These are phyloP conservation scores for Urocynchramus pylzowi DNA, from an alignment of 2,113 vertebrate genomes.

Conservation along the genomic window DNA sequence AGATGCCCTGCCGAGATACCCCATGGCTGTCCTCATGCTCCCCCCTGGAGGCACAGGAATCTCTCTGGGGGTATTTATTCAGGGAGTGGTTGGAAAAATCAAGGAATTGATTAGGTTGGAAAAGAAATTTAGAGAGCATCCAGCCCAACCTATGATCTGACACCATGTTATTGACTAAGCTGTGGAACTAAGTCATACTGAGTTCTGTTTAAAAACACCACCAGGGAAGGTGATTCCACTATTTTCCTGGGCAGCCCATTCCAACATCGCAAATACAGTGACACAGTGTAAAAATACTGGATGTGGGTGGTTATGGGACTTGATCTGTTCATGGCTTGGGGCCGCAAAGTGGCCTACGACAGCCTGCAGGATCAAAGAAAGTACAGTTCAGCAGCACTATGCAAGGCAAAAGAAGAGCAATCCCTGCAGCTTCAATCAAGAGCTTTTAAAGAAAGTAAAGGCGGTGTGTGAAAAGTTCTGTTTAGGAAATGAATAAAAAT, in stretches of 20 bases:
- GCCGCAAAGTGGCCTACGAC: accelerated
- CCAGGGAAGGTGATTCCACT: accelerated
- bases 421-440: neutral
- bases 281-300: neutral
- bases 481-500: neutral
- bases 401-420: neutral
- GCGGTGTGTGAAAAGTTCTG: neutral
- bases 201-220: neutral
- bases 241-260: neutral
- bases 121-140: neutral
- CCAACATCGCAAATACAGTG: neutral
- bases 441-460: neutral
- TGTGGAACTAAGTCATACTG: neutral
- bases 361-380: neutral
- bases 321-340: neutral
- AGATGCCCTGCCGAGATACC: accelerated
- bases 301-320: neutral
- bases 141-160: neutral
- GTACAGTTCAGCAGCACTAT: neutral
- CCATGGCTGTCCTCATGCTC: accelerated
- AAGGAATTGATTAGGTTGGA: neutral
- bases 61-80: accelerated
- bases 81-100: neutral
- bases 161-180: accelerated
- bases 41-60: too few relatives aligned